Evolutionary conservation across 2,113 vertebrate genomes (phyloP).

Genomic region (Chauna torquata): DNA sequence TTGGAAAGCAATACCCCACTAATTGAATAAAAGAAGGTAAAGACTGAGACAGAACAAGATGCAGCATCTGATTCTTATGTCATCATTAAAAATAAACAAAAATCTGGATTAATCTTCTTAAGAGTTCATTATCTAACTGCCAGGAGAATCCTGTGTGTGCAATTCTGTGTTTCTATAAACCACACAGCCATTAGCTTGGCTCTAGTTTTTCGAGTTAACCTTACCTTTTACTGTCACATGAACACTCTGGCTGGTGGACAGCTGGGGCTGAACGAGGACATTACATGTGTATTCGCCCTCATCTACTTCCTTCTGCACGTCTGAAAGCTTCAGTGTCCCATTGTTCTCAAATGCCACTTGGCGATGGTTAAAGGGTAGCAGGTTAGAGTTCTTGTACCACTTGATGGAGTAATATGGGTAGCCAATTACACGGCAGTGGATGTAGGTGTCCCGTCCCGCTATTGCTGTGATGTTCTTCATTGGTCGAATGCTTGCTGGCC

Average conservation of each 20-base stretch:
- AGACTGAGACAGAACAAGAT: background rate
- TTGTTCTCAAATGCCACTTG: conserved; percentile 98
- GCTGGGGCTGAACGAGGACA: conserved; percentile 93
- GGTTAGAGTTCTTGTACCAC: conserved; percentile 97
- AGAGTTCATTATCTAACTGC: background rate
- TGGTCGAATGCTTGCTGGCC: conserved; percentile 94
- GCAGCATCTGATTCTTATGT: background rate
- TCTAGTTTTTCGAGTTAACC: background rate
- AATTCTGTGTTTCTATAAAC: background rate
- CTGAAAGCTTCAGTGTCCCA: conserved; percentile 92
- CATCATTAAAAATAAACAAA: conserved; percentile 13
- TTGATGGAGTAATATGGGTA: conserved; percentile 99
- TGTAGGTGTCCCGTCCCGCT: conserved; percentile 93
- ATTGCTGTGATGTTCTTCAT: conserved; percentile 99
- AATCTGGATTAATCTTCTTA: background rate
- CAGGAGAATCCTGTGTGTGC: accelerated
- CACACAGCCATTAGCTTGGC: background rate
- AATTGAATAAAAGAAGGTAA: background rate
- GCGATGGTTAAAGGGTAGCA: conserved; percentile 96
- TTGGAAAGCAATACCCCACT: background rate
- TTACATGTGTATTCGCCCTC: conserved; percentile 97
- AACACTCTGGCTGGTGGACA: conserved; percentile 95
- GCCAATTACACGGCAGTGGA: conserved; percentile 97
- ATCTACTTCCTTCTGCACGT: conserved; percentile 94
- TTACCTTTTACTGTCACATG: conserved; percentile 94